Conservation (phyloP, 2,888 invertebrate genomes). For the Camponotus fellah region DNA sequence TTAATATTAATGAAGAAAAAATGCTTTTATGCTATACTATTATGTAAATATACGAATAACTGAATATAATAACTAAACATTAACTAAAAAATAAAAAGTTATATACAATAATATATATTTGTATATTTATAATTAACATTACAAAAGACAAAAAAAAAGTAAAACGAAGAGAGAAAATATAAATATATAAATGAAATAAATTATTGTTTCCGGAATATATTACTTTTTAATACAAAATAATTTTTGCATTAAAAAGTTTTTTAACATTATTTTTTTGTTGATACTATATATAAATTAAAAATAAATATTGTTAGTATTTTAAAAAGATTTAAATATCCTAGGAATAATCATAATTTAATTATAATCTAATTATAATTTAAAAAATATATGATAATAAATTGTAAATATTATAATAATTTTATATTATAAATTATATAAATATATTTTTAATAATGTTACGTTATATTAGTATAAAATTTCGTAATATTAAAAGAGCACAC, state of each 20-base stretch:
- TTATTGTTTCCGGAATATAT: background rate
- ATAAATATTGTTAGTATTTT: constrained; percentile 2
- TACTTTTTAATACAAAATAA: no score
- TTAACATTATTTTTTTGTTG: background rate
- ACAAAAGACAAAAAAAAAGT: background rate
- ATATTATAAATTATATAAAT: background rate
- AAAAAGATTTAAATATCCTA: background rate
- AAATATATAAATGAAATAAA: background rate
- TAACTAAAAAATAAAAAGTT: background rate
- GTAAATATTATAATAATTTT: background rate
- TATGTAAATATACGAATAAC: background rate
- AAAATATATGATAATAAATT: no score
- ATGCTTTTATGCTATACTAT: no score
- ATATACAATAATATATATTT: background rate
- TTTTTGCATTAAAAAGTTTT: background rate
- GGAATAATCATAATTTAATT: background rate
- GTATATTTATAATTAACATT: background rate
- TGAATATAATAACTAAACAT: background rate
- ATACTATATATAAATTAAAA: background rate
- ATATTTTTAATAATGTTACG: background rate
- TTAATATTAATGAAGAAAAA: background rate
- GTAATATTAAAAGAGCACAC: background rate
- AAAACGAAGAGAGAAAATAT: background rate
- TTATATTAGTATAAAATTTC: background rate
- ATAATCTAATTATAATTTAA: background rate